phyloP scores from a whole-genome alignment of 1,140 invertebrate species.

The Hyphantria cunea region DNA sequence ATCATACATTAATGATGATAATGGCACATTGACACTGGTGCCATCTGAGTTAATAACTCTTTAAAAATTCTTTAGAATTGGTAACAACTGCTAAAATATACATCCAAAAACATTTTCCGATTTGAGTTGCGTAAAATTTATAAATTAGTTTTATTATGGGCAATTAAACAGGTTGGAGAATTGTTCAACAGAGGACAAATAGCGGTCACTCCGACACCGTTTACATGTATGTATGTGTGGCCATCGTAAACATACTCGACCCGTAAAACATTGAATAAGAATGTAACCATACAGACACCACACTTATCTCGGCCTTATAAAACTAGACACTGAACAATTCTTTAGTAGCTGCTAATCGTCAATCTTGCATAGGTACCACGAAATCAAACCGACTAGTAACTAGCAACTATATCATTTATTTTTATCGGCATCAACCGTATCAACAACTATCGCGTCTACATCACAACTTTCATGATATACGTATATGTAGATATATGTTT shows the following conservation, averaged over 20 bases:
- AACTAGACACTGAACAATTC: conserved; percentile 14
- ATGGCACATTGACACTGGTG: too few species aligned
- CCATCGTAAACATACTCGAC: conserved; percentile 4
- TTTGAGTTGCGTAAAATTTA: too few species aligned
- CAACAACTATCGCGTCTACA: conserved; percentile 1
- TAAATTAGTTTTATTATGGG: background rate
- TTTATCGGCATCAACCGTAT: conserved; percentile 14
- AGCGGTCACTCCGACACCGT: conserved; percentile 30
- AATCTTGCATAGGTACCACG: conserved; percentile 3
- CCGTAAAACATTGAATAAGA: conserved; percentile 16
- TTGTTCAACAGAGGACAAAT: conserved; percentile 32
- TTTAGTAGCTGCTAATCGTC: conserved; percentile 2
- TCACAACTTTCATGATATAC: conserved; percentile 11
- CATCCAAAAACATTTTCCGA: too few species aligned
- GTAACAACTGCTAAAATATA: too few species aligned
- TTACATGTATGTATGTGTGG: conserved; percentile 16
- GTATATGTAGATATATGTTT: background rate
- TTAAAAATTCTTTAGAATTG: too few species aligned
- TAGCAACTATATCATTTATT: conserved; percentile 7
- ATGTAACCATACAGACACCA: conserved; percentile 11
- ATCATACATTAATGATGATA: too few species aligned
- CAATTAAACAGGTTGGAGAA: conserved; percentile 23
- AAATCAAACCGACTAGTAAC: conserved; percentile 1
- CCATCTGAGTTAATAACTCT: too few species aligned
- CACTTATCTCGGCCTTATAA: conserved; percentile 14